A percentile compares a stretch with the other conserved stretches of the same genome.
Evolutionary conservation across 1,140 invertebrate species (phyloP).

Genomic region (Leguminivora glycinivorella): DNA sequence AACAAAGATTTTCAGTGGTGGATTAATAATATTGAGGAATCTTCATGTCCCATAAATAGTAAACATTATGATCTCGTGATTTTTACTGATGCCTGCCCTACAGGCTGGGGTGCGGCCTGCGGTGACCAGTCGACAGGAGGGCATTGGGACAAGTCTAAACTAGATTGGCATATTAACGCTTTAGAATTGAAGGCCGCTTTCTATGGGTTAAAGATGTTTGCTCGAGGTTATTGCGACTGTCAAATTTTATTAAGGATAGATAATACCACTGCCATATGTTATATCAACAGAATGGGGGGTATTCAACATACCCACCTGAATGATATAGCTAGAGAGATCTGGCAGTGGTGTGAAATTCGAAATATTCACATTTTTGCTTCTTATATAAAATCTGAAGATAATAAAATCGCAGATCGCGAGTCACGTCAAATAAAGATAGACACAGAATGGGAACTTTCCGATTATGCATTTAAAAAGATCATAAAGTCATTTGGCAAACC

Average conservation of each 20-base stretch:
- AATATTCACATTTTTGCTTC: conserved; percentile 41
- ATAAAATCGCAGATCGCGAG: conserved; percentile 38
- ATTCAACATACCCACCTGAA: conserved; percentile 38
- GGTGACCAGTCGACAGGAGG: conserved; percentile 11
- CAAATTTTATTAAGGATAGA: conserved; percentile 43
- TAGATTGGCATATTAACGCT: conserved; percentile 18
- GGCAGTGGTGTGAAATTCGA: conserved; percentile 41
- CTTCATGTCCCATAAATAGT: not conserved
- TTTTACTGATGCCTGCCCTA: conserved; percentile 23
- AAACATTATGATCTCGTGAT: conserved; percentile 6
- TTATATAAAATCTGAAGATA: conserved; percentile 39
- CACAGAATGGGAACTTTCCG: conserved; percentile 40
- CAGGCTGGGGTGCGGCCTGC: conserved; percentile 30
- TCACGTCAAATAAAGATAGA: conserved; percentile 40
- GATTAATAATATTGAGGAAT: not conserved
- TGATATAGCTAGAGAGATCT: conserved; percentile 33
- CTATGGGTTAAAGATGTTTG: conserved; percentile 26
- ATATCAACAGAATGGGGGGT: conserved; percentile 32
- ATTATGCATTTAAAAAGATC: conserved; percentile 23
- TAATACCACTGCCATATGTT: conserved; percentile 42
- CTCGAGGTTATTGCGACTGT: conserved; percentile 28
- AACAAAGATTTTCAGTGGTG: not conserved
- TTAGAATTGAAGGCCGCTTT: conserved; percentile 28
- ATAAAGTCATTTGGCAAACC: not conserved
- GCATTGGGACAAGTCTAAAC: conserved; percentile 4